These are phyloP conservation scores for Drosophila cognata DNA, from an alignment of 2,888 invertebrate species.

Conservation along the genomic window DNA sequence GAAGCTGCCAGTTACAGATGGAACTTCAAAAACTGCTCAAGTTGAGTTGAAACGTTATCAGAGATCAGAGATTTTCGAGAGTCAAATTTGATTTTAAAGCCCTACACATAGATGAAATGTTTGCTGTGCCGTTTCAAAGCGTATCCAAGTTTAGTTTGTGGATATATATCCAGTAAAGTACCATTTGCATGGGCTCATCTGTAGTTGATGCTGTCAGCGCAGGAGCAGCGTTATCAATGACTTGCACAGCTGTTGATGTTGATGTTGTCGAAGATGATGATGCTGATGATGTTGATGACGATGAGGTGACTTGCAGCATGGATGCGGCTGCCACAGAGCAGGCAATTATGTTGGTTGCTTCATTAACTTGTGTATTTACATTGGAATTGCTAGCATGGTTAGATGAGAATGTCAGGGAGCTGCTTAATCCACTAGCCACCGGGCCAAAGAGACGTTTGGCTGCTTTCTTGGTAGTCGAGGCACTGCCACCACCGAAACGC, in stretches of 20 bases:
- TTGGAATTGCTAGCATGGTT: constrained; percentile 25
- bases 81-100: not conserved
- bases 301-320: constrained; percentile 38
- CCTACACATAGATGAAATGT: constrained; percentile 13
- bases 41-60: not conserved
- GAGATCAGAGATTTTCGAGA: not conserved
- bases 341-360: constrained; percentile 50
- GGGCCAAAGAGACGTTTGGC: constrained; percentile 70
- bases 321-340: constrained; percentile 51
- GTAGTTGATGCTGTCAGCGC: constrained; percentile 34
- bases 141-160: constrained; percentile 9
- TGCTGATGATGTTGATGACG: constrained; percentile 28
- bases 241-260: constrained; percentile 45
- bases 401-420: constrained; percentile 41
- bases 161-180: constrained; percentile 53
- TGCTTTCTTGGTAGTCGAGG: constrained; percentile 57
- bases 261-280: constrained; percentile 33
- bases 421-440: constrained; percentile 8
- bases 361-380: constrained; percentile 25
- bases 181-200: constrained; percentile 62
- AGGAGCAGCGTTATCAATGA: constrained; percentile 34
- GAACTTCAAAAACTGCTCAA: not conserved
- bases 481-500: constrained; percentile 41
- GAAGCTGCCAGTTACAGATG: constrained; percentile 10
- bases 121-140: constrained; percentile 61